These are phyloP conservation scores for Gari tellinella DNA, from an alignment of 2,888 invertebrate species.

Conservation along the genomic window DNA sequence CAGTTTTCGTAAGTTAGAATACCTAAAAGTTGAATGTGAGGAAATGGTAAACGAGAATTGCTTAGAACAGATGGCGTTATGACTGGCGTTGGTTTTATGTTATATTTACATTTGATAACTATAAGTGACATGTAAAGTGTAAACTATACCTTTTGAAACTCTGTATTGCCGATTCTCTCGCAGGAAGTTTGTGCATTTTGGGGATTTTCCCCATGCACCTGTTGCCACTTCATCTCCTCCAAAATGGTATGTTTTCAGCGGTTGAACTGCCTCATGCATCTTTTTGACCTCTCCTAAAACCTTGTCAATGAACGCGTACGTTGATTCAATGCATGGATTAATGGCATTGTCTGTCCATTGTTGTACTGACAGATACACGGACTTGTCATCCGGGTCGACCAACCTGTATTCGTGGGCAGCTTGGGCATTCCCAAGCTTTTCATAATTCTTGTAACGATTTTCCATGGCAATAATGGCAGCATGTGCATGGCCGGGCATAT, in stretches of 20 bases:
- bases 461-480: conserved; percentile 81
- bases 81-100: too few relatives aligned
- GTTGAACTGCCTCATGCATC: conserved; percentile 72
- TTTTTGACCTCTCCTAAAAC: conserved; percentile 64
- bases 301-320: conserved; percentile 73
- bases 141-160: conserved; percentile 34
- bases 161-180: conserved; percentile 28
- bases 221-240: conserved; percentile 81
- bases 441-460: conserved; percentile 53
- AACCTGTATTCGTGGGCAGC: conserved; percentile 64
- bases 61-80: too few relatives aligned
- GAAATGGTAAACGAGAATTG: too few relatives aligned
- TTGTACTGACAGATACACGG: conserved; percentile 70
- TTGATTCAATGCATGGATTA: conserved; percentile 75
- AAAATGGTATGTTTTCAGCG: conserved; percentile 75
- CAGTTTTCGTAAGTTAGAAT: too few relatives aligned
- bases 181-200: conserved; percentile 64
- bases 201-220: conserved; percentile 78
- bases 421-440: conserved; percentile 27
- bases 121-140: too few relatives aligned
- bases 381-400: conserved; percentile 65
- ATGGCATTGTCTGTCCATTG: conserved; percentile 74
- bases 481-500: conserved; percentile 81
- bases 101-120: too few relatives aligned
- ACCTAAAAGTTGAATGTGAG: too few relatives aligned